phyloP scores from a whole-genome alignment of 92 coral and sea anemone species.

The Porites rus region DNA sequence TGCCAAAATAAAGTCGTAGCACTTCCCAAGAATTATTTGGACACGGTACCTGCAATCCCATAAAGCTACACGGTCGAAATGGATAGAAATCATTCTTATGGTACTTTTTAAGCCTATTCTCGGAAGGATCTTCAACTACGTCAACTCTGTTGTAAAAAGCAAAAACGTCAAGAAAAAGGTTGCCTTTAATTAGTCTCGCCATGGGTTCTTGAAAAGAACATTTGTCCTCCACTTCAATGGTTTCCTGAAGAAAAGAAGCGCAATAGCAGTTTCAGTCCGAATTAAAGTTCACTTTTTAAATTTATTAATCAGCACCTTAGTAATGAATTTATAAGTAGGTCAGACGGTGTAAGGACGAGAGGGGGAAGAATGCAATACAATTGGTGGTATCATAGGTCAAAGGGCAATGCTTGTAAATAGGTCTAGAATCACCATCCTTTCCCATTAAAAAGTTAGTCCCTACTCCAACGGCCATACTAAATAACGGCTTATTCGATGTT shows the following conservation, averaged over 20 bases:
- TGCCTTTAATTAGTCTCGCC: conserved; percentile 74
- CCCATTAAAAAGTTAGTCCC: too few species aligned
- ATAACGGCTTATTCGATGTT: too few species aligned
- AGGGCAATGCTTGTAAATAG: too few species aligned
- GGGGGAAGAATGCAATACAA: too few species aligned
- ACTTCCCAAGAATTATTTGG: conserved; percentile 73
- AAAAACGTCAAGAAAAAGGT: conserved; percentile 66
- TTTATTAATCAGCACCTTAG: too few species aligned
- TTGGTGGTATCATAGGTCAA: too few species aligned
- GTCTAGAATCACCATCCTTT: too few species aligned
- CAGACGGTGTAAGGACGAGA: too few species aligned
- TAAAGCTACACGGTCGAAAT: conserved; percentile 69
- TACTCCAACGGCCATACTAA: too few species aligned
- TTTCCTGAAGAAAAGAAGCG: not conserved
- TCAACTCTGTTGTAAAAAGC: conserved; percentile 63
- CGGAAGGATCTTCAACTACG: conserved; percentile 51
- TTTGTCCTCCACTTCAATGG: conserved; percentile 62
- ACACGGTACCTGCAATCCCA: conserved; percentile 68
- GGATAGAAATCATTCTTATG: conserved; percentile 73
- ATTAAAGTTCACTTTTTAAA: too few species aligned
- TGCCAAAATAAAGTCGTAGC: conserved; percentile 47
- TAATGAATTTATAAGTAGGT: too few species aligned
- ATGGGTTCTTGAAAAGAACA: conserved; percentile 93
- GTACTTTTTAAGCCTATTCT: conserved; percentile 55
- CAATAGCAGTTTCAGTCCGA: not conserved